These are phyloP conservation scores for Diadegma fenestrale DNA, from an alignment of 2,888 invertebrate species.

Conservation along the genomic window DNA sequence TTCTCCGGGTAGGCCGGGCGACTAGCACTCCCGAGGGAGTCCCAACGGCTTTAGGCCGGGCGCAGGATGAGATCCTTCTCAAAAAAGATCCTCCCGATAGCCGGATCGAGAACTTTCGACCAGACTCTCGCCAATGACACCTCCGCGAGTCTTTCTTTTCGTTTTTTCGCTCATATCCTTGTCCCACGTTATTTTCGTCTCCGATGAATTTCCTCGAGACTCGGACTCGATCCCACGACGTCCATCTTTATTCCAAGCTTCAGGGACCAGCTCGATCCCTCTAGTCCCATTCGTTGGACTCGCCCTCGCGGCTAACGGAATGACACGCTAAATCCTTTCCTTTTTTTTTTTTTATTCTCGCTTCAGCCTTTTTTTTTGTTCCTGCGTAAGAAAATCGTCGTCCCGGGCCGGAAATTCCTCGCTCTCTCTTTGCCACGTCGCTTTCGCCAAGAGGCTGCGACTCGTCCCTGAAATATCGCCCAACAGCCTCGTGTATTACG, in stretches of 20 bases:
- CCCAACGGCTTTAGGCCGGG: slow-evolving; percentile 44
- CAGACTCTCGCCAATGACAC: slow-evolving; percentile 6
- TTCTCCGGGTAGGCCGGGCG: slow-evolving; percentile 66
- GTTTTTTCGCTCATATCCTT: not conserved
- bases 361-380: not conserved
- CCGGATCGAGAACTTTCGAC: slow-evolving; percentile 50
- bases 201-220: slow-evolving; percentile 63
- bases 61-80: not conserved
- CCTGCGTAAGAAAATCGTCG: not conserved
- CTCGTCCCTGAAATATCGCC: not conserved
- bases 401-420: not conserved
- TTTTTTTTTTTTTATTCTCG: not conserved
- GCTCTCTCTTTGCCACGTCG: not conserved
- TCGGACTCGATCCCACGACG: slow-evolving; percentile 51
- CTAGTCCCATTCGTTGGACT: slow-evolving; percentile 62
- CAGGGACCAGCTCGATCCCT: slow-evolving; percentile 51
- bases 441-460: not conserved
- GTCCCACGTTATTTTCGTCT: slow-evolving; percentile 18
- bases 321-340: slow-evolving; percentile 5
- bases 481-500: not conserved
- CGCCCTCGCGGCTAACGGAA: slow-evolving; percentile 34
- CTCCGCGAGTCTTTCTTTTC: not conserved
- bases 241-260: slow-evolving; percentile 59
- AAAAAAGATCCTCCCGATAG: slow-evolving; percentile 20
- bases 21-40: slow-evolving; percentile 79